Evolutionary conservation across 2,888 invertebrate genomes (phyloP).

Genomic region (Alsophila aescularia): DNA sequence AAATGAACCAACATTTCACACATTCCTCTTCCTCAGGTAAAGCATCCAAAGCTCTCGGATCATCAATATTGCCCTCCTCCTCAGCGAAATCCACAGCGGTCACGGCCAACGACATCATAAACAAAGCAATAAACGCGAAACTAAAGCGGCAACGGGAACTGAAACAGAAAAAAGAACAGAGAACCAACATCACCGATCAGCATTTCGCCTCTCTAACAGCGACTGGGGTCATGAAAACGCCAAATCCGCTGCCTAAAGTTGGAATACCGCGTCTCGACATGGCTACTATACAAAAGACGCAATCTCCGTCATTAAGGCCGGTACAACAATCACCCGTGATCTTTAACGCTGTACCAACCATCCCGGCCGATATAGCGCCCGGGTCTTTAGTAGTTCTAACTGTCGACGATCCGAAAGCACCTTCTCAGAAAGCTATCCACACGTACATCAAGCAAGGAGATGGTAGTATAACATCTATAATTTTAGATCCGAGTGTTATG

Average conservation of each 20-base stretch:
- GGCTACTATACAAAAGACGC: slow-evolving; percentile 6
- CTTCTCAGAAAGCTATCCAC: slow-evolving; percentile 74
- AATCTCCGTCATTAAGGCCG: not conserved
- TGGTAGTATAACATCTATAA: slow-evolving; percentile 66
- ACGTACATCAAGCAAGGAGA: slow-evolving; percentile 70
- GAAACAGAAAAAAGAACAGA: not conserved
- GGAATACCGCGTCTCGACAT: not conserved
- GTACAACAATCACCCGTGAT: slow-evolving; percentile 12
- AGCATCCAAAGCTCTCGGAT: slow-evolving; percentile 55
- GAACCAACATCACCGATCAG: not conserved
- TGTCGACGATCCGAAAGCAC: slow-evolving; percentile 71
- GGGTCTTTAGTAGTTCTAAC: slow-evolving; percentile 75
- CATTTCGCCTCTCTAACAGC: not conserved
- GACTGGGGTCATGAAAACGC: not conserved
- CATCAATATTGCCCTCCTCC: slow-evolving; percentile 37
- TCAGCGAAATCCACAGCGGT: not conserved
- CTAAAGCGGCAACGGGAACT: not conserved
- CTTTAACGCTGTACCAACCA: slow-evolving; percentile 15
- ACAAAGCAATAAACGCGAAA: slow-evolving; percentile 30
- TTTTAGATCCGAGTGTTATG: slow-evolving; percentile 63
- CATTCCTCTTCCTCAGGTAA: slow-evolving; percentile 49
- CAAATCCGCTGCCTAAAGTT: not conserved
- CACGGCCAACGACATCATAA: slow-evolving; percentile 57
- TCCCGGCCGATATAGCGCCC: slow-evolving; percentile 67
- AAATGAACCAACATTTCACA: not conserved